Conservation (phyloP, 2,797 vertebrate genomes). For the Propithecus perrieri region DNA sequence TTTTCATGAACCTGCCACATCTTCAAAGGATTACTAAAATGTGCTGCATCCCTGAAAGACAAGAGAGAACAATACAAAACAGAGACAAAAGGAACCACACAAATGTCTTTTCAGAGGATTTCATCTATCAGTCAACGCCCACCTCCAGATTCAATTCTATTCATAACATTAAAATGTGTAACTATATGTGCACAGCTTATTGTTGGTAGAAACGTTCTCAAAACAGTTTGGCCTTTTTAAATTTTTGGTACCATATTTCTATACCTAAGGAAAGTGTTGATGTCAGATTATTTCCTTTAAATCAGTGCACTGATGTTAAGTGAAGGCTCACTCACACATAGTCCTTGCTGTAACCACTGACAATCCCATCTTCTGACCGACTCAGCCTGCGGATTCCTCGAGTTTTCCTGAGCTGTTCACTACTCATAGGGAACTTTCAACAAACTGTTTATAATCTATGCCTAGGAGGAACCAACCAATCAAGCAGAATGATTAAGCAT, state of each 20-base stretch:
- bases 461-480: not conserved
- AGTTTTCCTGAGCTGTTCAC: not conserved
- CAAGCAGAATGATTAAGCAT: not conserved
- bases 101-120: not conserved
- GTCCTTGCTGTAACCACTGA: not conserved
- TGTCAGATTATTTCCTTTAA: slow-evolving; percentile 2
- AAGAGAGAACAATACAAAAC: slow-evolving; percentile 18
- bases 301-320: not conserved
- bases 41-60: slow-evolving; percentile 1
- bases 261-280: not conserved
- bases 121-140: not conserved
- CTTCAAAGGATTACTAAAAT: not conserved
- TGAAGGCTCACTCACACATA: not conserved
- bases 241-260: not conserved
- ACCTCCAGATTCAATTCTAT: slow-evolving; percentile 23
- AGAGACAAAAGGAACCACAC: slow-evolving; percentile 2
- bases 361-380: not conserved
- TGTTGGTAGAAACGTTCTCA: slow-evolving; percentile 43
- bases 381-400: not conserved
- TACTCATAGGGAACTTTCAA: not conserved
- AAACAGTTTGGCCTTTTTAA: not conserved
- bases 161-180: not conserved
- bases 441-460: not conserved
- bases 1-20: slow-evolving; percentile 15
- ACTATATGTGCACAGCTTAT: not conserved